Percentiles rank a stretch among this genome's conserved stretches.
Conservation (phyloP, 2,113 vertebrate species). For the Gasterosteus aculeatus region DNA sequence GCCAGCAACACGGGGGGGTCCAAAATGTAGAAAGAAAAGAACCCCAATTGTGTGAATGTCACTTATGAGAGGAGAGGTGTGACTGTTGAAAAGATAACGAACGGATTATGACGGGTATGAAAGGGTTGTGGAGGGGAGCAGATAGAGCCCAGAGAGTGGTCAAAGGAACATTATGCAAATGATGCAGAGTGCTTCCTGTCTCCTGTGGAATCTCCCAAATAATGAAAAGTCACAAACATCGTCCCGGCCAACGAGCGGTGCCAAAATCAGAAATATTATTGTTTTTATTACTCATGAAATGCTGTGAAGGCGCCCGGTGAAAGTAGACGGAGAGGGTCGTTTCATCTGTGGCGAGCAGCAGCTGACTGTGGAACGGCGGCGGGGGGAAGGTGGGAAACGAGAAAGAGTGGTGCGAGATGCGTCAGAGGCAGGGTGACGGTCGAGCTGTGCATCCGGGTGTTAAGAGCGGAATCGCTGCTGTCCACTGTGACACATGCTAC, state of each 20-base stretch:
- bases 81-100: slow-evolving; percentile 18
- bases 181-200: background rate
- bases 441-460: slow-evolving; percentile 43
- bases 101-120: background rate
- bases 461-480: slow-evolving; percentile 67
- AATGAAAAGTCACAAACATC: background rate
- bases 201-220: background rate
- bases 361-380: slow-evolving; percentile 7
- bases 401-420: slow-evolving; percentile 32
- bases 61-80: background rate
- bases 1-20: slow-evolving; percentile 7
- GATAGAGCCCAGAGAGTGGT: slow-evolving; percentile 1
- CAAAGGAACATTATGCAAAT: slow-evolving; percentile 7
- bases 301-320: background rate
- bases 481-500: slow-evolving; percentile 51
- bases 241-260: background rate
- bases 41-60: slow-evolving; percentile 7
- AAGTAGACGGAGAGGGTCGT: background rate
- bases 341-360: slow-evolving; percentile 24
- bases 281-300: background rate
- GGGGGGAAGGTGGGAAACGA: slow-evolving; percentile 20
- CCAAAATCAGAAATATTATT: background rate
- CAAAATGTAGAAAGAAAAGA: slow-evolving; percentile 33
- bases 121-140: slow-evolving; percentile 11
- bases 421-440: slow-evolving; percentile 41